Evolutionary conservation across 2,113 vertebrate genomes (phyloP), one percentile per base, ranked within the genome.

Genomic region (Pandion haliaetus): DNA sequence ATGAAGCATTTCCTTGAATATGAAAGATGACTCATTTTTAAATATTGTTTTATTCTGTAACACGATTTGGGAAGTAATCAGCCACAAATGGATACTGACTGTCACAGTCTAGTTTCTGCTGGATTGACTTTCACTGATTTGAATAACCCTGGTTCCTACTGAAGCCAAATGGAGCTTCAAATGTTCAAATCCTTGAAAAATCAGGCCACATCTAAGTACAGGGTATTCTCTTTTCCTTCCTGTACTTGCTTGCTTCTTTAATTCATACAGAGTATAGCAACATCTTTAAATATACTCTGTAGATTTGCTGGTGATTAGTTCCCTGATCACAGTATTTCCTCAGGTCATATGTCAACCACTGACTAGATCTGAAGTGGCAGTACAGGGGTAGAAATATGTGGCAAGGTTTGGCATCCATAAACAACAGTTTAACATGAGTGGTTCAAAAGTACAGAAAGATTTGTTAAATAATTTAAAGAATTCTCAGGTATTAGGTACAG

Each of bases 41-140:
- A 93, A 86, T 62, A 90, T 44, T 80, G 49, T 80, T 96, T 93
- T 91, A 77, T 70, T 90, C 79, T 21, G 11, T 82, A 82, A 86
- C 31, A 50, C 58, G 65, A 86, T 91, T 94, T 84, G 49, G 23
- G 65, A 92, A 76, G 28, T 82, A 86, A 92, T 67, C 61, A 84
- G 57, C 61, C 65, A 72, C 69, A 94, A 93, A 95, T 36, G 70
- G 44, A 82, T 72, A 73, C 36, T 69, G 47, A 78, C 67, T 86
- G 59, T 49, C 57, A 42, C 26, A 59, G 28, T 49, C 69, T 88
- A 84, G 29, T 69, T 96, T 92, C 72, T 92, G 62, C 38, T 88
- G 61, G 25, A 93, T 58, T 94, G 63, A 55, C 63, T 90, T 95
- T 38, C 79, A 81, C 42, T 82, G 54, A 83, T 63, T 73, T 78